phyloP scores from a whole-genome alignment of 2,113 vertebrate genomes.

The Kryptolebias marmoratus region DNA sequence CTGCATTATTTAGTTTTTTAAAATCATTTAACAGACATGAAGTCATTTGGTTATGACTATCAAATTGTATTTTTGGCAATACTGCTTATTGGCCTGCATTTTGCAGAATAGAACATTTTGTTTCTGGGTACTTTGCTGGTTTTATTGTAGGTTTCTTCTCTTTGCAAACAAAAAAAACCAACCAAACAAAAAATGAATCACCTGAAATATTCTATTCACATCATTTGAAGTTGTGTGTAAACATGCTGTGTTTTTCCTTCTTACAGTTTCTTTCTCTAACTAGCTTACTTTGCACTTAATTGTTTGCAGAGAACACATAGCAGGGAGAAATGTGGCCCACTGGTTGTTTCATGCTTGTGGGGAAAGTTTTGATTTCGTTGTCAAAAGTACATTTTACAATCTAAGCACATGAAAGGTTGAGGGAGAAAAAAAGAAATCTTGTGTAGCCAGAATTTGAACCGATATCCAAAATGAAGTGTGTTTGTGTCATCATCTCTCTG shows the following conservation, averaged over 20 bases:
- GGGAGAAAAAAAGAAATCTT: not conserved
- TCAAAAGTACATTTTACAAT: slow-evolving; percentile 40
- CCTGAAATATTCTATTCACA: not conserved
- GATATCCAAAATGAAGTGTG: not conserved
- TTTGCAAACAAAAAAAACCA: too few relatives aligned
- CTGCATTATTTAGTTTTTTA: too few relatives aligned
- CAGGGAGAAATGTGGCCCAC: slow-evolving; percentile 13
- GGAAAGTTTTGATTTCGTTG: slow-evolving; percentile 3
- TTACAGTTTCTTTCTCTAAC: slow-evolving; percentile 21
- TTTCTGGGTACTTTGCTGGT: not conserved
- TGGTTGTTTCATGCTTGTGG: slow-evolving; percentile 20
- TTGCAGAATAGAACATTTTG: not conserved
- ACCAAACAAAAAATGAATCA: slow-evolving; percentile 1
- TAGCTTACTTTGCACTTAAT: slow-evolving; percentile 26
- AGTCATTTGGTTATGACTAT: too few relatives aligned
- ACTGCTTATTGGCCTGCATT: not conserved
- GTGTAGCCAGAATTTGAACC: slow-evolving; percentile 8
- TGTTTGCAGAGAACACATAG: slow-evolving; percentile 23
- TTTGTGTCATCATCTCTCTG: slow-evolving; percentile 8
- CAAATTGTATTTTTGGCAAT: too few relatives aligned
- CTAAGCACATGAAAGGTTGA: slow-evolving; percentile 27
- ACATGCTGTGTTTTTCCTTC: not conserved
- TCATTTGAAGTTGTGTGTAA: not conserved
- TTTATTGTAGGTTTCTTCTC: too few relatives aligned
- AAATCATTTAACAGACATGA: too few relatives aligned